A percentile compares a stretch with the other conserved stretches of the same genome.
These are phyloP conservation scores for Melanaphis sacchari DNA, from an alignment of 1,140 invertebrate genomes.

Conservation along the genomic window DNA sequence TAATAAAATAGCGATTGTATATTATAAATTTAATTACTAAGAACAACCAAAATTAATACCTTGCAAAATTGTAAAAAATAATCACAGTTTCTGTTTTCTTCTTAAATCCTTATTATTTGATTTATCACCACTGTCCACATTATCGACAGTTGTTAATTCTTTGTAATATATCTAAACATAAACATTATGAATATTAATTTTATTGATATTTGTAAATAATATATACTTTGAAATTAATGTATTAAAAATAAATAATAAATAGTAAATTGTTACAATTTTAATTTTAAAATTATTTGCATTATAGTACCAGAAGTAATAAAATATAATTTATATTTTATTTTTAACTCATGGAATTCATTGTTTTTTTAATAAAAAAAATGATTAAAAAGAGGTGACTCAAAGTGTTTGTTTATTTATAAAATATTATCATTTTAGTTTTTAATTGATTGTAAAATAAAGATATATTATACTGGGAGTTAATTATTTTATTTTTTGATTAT, in stretches of 20 bases:
- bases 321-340: too few relatives aligned
- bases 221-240: neutral
- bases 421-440: neutral
- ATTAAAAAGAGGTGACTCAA: too few relatives aligned
- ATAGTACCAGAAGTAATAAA: neutral
- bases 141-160: slow-evolving; percentile 8
- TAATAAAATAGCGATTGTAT: slow-evolving; percentile 23
- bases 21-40: slow-evolving; percentile 9
- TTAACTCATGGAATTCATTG: too few relatives aligned
- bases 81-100: slow-evolving; percentile 55
- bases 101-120: slow-evolving; percentile 38
- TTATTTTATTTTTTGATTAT: neutral
- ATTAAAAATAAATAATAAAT: too few relatives aligned
- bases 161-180: slow-evolving; percentile 33
- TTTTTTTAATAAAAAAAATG: too few relatives aligned
- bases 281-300: neutral
- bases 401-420: neutral
- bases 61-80: slow-evolving; percentile 51
- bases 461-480: neutral
- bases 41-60: slow-evolving; percentile 32
- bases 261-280: too few relatives aligned
- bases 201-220: neutral
- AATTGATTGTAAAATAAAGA: neutral
- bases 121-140: slow-evolving; percentile 12
- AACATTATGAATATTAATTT: neutral